Percentiles rank a stretch among this genome's conserved stretches.
Conservation (phyloP, 64 coral and sea anemone genomes). For the Orbicella faveolata region DNA sequence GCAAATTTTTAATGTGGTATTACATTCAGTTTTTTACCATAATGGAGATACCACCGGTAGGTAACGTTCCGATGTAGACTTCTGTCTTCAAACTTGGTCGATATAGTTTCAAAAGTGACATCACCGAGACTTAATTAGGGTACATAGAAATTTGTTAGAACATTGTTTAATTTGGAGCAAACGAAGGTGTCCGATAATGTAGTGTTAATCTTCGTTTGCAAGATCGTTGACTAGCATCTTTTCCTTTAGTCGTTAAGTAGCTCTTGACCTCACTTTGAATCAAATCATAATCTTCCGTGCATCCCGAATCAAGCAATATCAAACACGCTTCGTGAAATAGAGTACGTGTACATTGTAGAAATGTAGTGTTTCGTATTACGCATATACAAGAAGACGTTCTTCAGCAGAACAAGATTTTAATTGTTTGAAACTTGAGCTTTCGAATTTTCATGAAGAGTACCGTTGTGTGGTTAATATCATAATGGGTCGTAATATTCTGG, state of each 20-base stretch:
- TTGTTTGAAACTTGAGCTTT: background rate
- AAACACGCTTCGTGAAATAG: constrained; percentile 1
- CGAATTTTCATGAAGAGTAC: background rate
- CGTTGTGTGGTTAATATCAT: background rate
- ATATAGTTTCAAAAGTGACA: too few relatives aligned
- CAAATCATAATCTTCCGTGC: constrained; percentile 30
- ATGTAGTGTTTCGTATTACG: background rate
- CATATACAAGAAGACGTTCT: background rate
- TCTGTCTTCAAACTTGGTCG: too few relatives aligned
- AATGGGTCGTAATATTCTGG: background rate
- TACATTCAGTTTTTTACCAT: too few relatives aligned
- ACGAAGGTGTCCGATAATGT: background rate
- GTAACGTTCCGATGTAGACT: too few relatives aligned
- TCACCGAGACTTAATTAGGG: too few relatives aligned
- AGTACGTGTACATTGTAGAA: background rate
- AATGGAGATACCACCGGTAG: too few relatives aligned
- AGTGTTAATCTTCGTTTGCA: background rate
- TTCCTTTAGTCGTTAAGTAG: constrained; percentile 4
- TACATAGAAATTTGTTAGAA: too few relatives aligned
- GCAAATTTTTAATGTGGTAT: too few relatives aligned
- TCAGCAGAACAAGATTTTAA: background rate
- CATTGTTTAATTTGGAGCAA: background rate
- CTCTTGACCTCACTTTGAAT: constrained; percentile 36
- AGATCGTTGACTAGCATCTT: background rate
- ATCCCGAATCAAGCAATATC: constrained; percentile 17